Conservation (phyloP, 2,888 invertebrate species). For the Drosophila gaucha region DNA sequence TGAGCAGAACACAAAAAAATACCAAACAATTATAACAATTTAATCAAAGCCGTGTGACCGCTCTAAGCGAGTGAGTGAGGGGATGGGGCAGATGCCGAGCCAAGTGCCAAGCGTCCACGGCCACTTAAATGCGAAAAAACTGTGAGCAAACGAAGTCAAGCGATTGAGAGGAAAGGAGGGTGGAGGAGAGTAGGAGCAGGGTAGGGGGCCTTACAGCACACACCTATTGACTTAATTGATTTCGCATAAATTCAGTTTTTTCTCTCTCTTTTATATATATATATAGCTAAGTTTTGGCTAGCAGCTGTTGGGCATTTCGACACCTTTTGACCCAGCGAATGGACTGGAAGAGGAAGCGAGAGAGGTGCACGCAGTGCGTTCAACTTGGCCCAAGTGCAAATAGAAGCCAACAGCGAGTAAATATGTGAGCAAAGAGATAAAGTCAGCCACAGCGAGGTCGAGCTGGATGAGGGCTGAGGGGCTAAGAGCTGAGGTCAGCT, state of each 20-base stretch:
- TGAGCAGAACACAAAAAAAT: constrained; percentile 11
- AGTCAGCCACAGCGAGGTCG: constrained; percentile 9
- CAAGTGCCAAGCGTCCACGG: constrained; percentile 51
- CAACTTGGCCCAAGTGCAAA: constrained; percentile 64
- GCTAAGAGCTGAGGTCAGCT: constrained; percentile 52
- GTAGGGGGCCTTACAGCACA: constrained; percentile 23
- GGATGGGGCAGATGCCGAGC: constrained; percentile 29
- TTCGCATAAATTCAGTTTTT: constrained; percentile 56
- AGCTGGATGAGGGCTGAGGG: background rate
- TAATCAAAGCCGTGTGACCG: constrained; percentile 49
- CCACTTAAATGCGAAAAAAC: constrained; percentile 42
- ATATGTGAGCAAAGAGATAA: constrained; percentile 52
- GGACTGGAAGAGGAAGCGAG: background rate
- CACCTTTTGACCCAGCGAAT: constrained; percentile 63
- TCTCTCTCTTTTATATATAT: background rate
- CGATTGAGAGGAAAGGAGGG: background rate
- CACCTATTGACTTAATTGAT: constrained; percentile 76
- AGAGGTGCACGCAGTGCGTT: constrained; percentile 44
- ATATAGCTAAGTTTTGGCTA: constrained; percentile 29
- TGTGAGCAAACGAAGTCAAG: constrained; percentile 25
- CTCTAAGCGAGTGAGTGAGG: background rate
- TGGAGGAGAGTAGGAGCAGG: background rate
- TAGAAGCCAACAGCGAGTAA: constrained; percentile 44
- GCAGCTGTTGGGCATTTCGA: constrained; percentile 52
- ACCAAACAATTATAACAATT: constrained; percentile 39